A percentile compares a stretch with the other conserved stretches of the same genome.
Evolutionary conservation across 2,797 vertebrate genomes (phyloP).

Genomic region (Cyclopterus lumpus): DNA sequence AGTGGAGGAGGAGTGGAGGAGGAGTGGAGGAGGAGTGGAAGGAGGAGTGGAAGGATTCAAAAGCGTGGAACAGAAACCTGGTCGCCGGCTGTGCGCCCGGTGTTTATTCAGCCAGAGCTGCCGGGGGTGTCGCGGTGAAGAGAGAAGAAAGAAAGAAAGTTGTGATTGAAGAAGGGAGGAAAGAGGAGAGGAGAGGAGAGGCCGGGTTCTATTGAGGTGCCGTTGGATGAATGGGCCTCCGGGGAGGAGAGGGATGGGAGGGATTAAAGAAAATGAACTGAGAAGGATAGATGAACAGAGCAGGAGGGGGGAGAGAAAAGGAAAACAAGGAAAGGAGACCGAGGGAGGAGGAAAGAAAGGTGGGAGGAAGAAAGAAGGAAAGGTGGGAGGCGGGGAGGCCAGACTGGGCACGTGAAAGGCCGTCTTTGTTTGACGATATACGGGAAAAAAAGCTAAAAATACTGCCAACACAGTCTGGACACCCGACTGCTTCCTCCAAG

Average conservation of each 20-base stretch:
- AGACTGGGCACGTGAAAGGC: conserved; percentile 65
- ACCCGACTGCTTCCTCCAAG: conserved; percentile 48
- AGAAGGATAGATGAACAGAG: conserved; percentile 5
- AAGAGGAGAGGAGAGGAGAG: conserved; percentile 26
- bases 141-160: conserved; percentile 49
- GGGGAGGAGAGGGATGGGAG: conserved; percentile 38
- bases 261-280: neutral
- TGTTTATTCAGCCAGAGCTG: conserved; percentile 74
- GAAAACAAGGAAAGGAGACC: conserved; percentile 56
- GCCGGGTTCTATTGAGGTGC: conserved; percentile 48
- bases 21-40: too few relatives aligned
- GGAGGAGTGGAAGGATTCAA: conserved; percentile 43
- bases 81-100: conserved; percentile 67
- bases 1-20: too few relatives aligned
- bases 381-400: conserved; percentile 34
- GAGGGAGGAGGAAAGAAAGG: conserved; percentile 30
- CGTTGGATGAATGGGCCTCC: conserved; percentile 63
- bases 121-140: conserved; percentile 24
- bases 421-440: conserved; percentile 67
- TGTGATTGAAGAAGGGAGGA: conserved; percentile 53
- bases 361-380: conserved; percentile 27
- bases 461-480: conserved; percentile 60
- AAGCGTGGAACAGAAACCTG: conserved; percentile 66
- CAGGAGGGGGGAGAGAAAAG: conserved; percentile 39
- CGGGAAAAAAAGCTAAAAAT: conserved; percentile 63